Percentiles rank a stretch among this genome's conserved stretches.
These are phyloP conservation scores for Nycticryphes semicollaris DNA, from an alignment of 2,113 vertebrate genomes.

Conservation along the genomic window DNA sequence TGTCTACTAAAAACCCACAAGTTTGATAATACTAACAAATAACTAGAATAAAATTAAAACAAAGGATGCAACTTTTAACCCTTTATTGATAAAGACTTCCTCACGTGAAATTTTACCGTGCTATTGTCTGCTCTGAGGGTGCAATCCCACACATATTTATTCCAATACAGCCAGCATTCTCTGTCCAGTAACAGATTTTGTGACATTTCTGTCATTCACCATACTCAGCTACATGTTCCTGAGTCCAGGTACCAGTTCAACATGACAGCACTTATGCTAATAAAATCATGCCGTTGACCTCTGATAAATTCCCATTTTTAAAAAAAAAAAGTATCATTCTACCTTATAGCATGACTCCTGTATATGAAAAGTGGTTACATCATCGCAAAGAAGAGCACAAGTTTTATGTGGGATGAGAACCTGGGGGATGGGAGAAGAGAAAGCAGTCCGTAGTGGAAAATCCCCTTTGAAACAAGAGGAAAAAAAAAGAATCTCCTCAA, in stretches of 20 bases:
- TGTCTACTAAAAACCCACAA: background rate
- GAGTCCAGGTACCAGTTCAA: background rate
- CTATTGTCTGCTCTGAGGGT: background rate
- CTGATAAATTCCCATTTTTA: background rate
- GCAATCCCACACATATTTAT: background rate
- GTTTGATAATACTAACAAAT: background rate
- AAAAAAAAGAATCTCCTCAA: background rate
- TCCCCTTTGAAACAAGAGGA: background rate
- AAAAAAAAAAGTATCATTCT: background rate
- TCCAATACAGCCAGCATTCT: background rate
- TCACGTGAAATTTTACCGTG: background rate
- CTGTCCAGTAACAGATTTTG: background rate
- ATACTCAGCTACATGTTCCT: background rate
- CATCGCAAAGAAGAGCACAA: background rate
- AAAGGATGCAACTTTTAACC: background rate
- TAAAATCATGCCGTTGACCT: background rate
- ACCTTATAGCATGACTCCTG: background rate
- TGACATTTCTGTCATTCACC: background rate
- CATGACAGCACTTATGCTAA: background rate
- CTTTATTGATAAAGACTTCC: background rate
- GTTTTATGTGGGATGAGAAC: background rate
- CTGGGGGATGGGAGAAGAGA: background rate
- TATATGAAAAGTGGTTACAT: background rate
- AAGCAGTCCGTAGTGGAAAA: background rate
- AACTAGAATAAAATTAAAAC: background rate